Percentiles rank a stretch among this genome's conserved stretches.
Evolutionary conservation across 2,113 vertebrate species (phyloP).

Genomic region (Guaruba guarouba): DNA sequence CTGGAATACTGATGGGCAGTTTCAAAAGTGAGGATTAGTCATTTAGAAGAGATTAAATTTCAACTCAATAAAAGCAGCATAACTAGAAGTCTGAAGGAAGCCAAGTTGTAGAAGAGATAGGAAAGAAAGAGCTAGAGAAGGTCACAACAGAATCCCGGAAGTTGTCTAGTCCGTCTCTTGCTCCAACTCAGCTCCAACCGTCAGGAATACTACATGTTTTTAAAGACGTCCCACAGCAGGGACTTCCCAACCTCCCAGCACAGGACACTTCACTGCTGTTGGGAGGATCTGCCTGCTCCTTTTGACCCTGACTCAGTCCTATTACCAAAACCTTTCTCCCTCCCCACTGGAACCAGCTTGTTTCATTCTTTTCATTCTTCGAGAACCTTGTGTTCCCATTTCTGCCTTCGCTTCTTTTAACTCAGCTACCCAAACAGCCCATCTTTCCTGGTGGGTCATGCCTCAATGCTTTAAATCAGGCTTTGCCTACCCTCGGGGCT

Average conservation of each 20-base stretch:
- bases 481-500: background rate
- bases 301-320: background rate
- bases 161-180: background rate
- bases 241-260: background rate
- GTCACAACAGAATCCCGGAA: background rate
- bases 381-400: background rate
- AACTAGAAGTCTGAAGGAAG: background rate
- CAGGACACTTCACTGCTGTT: background rate
- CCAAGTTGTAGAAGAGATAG: background rate
- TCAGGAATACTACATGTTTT: accelerated
- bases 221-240: background rate
- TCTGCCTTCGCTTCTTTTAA: background rate
- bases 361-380: background rate
- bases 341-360: background rate
- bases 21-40: background rate
- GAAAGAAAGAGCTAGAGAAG: background rate
- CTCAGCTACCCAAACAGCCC: background rate
- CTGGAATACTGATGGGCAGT: background rate
- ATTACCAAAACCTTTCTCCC: background rate
- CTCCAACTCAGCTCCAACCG: background rate
- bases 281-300: background rate
- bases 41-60: background rate
- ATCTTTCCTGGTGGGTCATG: background rate
- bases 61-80: background rate
- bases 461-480: accelerated